Percentiles rank a stretch among this genome's conserved stretches.
phyloP scores from a whole-genome alignment of 1,140 invertebrate genomes.

The Panulirus ornatus region DNA sequence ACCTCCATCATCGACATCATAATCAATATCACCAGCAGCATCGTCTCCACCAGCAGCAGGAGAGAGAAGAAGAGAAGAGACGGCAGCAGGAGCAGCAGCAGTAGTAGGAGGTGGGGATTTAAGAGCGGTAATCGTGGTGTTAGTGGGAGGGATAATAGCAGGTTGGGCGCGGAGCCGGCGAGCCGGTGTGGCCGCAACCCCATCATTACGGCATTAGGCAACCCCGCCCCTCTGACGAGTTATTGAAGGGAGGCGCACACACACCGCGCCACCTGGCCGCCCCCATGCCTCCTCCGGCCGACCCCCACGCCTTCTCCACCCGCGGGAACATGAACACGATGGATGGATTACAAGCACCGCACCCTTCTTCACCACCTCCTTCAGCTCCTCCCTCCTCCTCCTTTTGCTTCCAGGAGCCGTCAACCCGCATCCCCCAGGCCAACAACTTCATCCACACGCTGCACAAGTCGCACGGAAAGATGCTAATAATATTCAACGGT shows the following conservation, averaged over 20 bases:
- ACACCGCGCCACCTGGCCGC: conserved; percentile 24
- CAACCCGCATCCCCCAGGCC: no score
- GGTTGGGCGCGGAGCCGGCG: conserved; percentile 31
- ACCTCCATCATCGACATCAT: not conserved
- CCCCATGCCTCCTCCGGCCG: not conserved
- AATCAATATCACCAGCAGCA: not conserved
- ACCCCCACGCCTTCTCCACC: no score
- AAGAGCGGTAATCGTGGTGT: conserved; percentile 42
- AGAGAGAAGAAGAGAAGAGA: conserved; percentile 16
- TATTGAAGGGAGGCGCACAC: conserved; percentile 49
- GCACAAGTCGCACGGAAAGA: not conserved
- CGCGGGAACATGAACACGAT: not conserved
- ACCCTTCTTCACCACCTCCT: not conserved
- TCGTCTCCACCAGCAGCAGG: no score
- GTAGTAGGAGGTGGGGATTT: conserved; percentile 4
- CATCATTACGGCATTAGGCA: conserved; percentile 42
- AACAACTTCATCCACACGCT: not conserved
- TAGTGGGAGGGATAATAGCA: conserved; percentile 44
- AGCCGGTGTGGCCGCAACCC: conserved; percentile 29
- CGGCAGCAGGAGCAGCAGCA: conserved; percentile 15
- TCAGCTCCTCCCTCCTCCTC: no score
- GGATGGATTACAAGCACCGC: conserved; percentile 19
- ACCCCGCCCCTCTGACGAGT: conserved; percentile 44
- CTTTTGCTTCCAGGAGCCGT: no score
- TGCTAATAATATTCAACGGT: conserved; percentile 32